Evolutionary conservation across 2,888 invertebrate species (phyloP).

Genomic region (Eupithecia abbreviata): DNA sequence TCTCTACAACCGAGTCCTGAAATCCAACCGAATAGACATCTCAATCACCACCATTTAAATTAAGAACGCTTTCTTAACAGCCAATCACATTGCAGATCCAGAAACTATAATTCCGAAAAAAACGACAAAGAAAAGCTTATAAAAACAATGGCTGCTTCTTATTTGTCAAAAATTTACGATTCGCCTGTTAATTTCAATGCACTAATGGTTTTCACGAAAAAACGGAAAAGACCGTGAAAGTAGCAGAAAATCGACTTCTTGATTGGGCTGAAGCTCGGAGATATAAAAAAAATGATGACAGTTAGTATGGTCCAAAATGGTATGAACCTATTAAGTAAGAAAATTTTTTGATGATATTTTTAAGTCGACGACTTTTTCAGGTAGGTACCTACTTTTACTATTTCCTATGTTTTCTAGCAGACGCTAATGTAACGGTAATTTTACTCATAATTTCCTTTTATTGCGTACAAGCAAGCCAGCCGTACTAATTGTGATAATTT

Average conservation of each 20-base stretch:
- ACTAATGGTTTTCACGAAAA: constrained; percentile 71
- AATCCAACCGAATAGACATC: constrained; percentile 5
- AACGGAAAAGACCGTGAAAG: constrained; percentile 70
- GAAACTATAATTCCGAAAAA: constrained; percentile 26
- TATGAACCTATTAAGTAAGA: neutral
- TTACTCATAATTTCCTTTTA: neutral
- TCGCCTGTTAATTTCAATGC: constrained; percentile 73
- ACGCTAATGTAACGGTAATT: neutral
- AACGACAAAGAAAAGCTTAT: constrained; percentile 36
- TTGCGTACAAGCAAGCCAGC: neutral
- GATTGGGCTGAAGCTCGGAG: constrained; percentile 57
- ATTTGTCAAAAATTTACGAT: constrained; percentile 56
- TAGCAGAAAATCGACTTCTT: constrained; percentile 65
- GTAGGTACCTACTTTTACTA: neutral
- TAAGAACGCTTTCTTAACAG: constrained; percentile 3
- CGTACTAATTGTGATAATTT: neutral
- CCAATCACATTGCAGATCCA: constrained; percentile 23
- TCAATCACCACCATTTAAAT: constrained; percentile 11
- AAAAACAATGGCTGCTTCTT: constrained; percentile 50
- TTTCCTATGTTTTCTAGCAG: neutral
- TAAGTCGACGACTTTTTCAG: neutral
- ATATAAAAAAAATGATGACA: neutral
- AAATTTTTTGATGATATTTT: neutral
- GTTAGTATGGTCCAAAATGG: neutral
- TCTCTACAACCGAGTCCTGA: neutral